Percentiles rank a stretch among this genome's conserved stretches.
phyloP scores from a whole-genome alignment of 2,797 vertebrate genomes.

The Darevskia mixta region DNA sequence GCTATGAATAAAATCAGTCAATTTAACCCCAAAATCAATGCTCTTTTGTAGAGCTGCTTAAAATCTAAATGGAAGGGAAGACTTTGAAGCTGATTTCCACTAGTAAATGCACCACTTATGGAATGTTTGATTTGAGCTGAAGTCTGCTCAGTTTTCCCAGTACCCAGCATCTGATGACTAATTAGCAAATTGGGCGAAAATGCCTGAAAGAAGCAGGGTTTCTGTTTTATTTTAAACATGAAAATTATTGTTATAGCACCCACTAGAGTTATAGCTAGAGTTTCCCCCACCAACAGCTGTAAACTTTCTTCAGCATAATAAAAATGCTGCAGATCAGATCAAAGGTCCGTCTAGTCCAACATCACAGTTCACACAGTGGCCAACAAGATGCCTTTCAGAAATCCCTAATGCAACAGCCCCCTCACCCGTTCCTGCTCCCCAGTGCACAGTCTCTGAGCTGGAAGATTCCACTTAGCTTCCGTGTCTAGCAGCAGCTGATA shows the following conservation, averaged over 20 bases:
- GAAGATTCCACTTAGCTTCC: neutral
- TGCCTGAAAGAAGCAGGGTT: neutral
- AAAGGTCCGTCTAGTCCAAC: neutral
- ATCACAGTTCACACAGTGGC: neutral
- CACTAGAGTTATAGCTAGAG: neutral
- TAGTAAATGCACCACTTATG: slow-evolving; percentile 57
- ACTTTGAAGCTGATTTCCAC: slow-evolving; percentile 74
- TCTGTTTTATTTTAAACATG: neutral
- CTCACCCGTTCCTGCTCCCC: neutral
- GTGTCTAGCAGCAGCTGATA: neutral
- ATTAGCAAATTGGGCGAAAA: slow-evolving; percentile 47
- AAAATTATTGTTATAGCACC: too few species aligned
- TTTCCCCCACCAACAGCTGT: neutral
- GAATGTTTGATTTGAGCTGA: slow-evolving; percentile 49
- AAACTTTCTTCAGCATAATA: neutral
- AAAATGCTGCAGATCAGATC: neutral
- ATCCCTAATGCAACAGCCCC: neutral
- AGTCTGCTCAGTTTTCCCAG: slow-evolving; percentile 11
- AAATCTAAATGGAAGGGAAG: slow-evolving; percentile 75
- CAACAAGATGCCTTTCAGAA: neutral
- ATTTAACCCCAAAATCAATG: slow-evolving; percentile 77
- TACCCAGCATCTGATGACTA: slow-evolving; percentile 43
- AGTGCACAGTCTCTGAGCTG: neutral
- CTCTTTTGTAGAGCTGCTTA: slow-evolving; percentile 76
- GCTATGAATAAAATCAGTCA: slow-evolving; percentile 78